Evolutionary conservation across 2,113 vertebrate species (phyloP).

Genomic region (Suncus etruscus): DNA sequence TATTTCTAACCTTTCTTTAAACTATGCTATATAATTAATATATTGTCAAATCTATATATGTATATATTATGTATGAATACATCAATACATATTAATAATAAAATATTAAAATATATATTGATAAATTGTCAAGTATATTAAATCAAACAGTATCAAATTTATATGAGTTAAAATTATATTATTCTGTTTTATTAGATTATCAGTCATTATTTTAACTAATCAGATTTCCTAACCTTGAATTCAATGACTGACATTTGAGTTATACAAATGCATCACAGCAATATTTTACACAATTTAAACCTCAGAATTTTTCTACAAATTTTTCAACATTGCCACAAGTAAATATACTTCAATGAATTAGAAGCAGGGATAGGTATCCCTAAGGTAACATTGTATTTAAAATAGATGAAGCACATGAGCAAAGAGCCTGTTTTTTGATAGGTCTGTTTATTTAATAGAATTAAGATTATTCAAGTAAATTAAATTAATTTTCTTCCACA

Average conservation of each 20-base stretch:
- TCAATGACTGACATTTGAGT: background rate
- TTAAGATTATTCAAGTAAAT: background rate
- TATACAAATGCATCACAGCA: background rate
- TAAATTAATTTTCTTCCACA: background rate
- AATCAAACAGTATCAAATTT: slow-evolving; percentile 6
- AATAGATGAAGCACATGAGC: background rate
- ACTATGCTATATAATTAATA: no score
- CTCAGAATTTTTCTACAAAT: background rate
- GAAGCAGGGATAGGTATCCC: background rate
- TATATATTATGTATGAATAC: no score
- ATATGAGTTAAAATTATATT: background rate
- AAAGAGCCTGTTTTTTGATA: background rate
- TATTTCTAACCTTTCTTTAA: background rate
- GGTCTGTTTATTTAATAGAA: background rate
- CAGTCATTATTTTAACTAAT: background rate
- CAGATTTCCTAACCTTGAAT: background rate
- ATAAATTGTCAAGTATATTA: no score
- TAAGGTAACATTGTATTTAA: background rate
- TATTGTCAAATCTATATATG: no score
- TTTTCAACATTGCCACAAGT: background rate
- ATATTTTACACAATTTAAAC: background rate
- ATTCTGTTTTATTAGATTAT: slow-evolving; percentile 39
- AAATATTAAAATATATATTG: no score
- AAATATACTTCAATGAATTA: background rate
- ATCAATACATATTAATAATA: no score